phyloP scores from a whole-genome alignment of 2,113 vertebrate species.

The Tenrec ecaudatus region DNA sequence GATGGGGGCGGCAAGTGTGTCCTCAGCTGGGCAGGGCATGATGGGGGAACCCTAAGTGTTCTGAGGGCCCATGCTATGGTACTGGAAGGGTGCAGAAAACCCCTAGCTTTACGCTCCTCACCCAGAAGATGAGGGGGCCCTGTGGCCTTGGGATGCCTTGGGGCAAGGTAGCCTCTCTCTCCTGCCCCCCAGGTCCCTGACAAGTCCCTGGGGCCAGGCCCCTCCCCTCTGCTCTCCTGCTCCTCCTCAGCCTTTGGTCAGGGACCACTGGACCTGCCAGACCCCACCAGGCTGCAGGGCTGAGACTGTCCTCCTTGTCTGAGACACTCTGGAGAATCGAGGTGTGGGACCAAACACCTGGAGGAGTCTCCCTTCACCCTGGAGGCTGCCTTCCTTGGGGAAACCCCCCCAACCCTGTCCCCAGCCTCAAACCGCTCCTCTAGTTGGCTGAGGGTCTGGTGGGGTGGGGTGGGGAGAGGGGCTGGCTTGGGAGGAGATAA shows the following conservation, averaged over 20 bases:
- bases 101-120: background rate
- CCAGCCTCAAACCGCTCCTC: background rate
- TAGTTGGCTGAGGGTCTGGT: background rate
- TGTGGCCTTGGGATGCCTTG: background rate
- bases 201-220: background rate
- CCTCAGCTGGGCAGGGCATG: background rate
- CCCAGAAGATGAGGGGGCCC: background rate
- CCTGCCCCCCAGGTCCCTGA: background rate
- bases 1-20: background rate
- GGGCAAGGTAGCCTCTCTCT: background rate
- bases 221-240: too few relatives aligned
- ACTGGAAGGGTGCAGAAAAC: background rate
- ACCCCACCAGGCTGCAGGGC: background rate
- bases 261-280: background rate
- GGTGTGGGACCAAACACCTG: background rate
- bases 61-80: background rate
- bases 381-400: background rate
- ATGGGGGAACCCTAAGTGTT: too few relatives aligned
- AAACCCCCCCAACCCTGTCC: too few relatives aligned
- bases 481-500: background rate
- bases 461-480: background rate
- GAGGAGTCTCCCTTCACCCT: background rate
- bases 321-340: background rate
- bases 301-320: background rate
- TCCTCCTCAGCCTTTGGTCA: background rate